A percentile compares a stretch with the other conserved stretches of the same genome.
Evolutionary conservation across 2,113 vertebrate species (phyloP).

Genomic region (Hydrochoerus hydrochaeris): DNA sequence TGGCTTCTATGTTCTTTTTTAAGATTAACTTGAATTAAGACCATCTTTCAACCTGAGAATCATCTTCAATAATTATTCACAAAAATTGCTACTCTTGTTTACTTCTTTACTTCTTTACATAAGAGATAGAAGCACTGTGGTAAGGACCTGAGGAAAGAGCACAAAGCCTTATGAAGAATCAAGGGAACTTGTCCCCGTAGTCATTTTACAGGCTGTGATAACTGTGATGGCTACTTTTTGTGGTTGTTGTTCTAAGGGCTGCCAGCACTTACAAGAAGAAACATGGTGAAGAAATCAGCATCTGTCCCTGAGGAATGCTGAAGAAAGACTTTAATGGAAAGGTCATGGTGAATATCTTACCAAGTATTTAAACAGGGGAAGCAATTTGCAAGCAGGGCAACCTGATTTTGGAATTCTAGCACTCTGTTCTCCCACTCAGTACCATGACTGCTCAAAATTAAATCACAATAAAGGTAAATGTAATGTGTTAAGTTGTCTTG

Average conservation of each 20-base stretch:
- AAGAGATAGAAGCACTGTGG: background rate
- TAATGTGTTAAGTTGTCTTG: constrained; percentile 46
- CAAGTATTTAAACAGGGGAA: constrained; percentile 33
- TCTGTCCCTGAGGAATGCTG: background rate
- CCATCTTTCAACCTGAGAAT: background rate
- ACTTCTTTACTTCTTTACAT: background rate
- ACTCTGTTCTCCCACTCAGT: constrained; percentile 42
- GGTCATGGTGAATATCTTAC: background rate
- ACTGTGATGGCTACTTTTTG: background rate
- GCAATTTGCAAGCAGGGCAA: constrained; percentile 15
- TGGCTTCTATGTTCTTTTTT: background rate
- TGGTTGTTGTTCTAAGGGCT: background rate
- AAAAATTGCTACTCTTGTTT: background rate
- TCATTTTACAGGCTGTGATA: background rate
- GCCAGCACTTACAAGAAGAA: background rate
- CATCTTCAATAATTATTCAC: background rate
- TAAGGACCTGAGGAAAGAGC: background rate
- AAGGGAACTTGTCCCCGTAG: background rate
- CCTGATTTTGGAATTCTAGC: constrained; percentile 53
- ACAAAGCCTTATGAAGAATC: background rate
- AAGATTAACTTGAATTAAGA: background rate
- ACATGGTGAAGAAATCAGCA: background rate
- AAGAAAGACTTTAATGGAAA: constrained; percentile 7
- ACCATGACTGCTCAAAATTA: constrained; percentile 68
- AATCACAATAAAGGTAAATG: constrained; percentile 70